phyloP scores from a whole-genome alignment of 2,797 vertebrate genomes.

The Danio choprae region DNA sequence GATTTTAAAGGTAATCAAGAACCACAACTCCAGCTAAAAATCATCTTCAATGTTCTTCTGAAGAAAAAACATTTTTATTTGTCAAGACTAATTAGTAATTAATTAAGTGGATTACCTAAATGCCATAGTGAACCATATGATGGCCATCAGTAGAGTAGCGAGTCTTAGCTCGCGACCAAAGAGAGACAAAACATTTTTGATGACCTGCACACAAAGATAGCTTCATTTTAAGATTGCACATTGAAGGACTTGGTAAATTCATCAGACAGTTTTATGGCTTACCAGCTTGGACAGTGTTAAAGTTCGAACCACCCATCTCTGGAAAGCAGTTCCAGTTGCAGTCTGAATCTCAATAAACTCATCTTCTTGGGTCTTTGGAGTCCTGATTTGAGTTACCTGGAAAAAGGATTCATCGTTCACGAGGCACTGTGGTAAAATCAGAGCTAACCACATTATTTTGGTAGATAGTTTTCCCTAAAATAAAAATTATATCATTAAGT shows the following conservation, averaged over 20 bases:
- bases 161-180: constrained; percentile 86
- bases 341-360: constrained; percentile 97
- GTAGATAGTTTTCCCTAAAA: too few relatives aligned
- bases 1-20: too few relatives aligned
- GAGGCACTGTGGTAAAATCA: background rate
- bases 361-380: constrained; percentile 90
- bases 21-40: too few relatives aligned
- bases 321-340: constrained; percentile 90
- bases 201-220: constrained; percentile 78
- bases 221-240: background rate
- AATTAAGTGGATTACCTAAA: constrained; percentile 83
- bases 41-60: too few relatives aligned
- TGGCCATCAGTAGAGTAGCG: constrained; percentile 90
- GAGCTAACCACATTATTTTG: background rate
- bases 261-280: constrained; percentile 35
- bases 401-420: background rate
- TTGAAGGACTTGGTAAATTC: background rate
- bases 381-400: constrained; percentile 95
- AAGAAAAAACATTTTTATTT: too few relatives aligned
- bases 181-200: constrained; percentile 87
- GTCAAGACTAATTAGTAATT: background rate
- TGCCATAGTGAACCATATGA: constrained; percentile 97
- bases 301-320: constrained; percentile 90
- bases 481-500: too few relatives aligned
- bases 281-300: constrained; percentile 90